Base-by-base conservation (phyloP, 2,888 invertebrate genomes). In the Cataglyphis cursor region DNA sequence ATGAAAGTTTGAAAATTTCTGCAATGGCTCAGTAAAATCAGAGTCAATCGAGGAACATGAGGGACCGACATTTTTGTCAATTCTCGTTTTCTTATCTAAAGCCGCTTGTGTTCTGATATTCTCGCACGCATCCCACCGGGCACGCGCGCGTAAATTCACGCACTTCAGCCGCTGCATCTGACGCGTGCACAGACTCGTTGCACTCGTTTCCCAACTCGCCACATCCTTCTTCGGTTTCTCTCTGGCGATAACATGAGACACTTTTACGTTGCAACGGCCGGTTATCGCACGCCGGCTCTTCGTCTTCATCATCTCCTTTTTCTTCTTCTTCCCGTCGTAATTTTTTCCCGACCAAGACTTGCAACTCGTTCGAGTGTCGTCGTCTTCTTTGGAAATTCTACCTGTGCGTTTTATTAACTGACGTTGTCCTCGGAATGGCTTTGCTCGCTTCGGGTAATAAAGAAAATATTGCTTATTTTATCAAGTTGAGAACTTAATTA, bases 151-250 rank as follows among this genome's bases (percentile, higher is more conserved):
- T 41, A 70, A 41, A 78, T 70, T 70, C 41, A 57, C 68, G 28
- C 76, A 41, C 38, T 54, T 66, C 38, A 44, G 21, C 21, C 35
- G 74, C 70, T 80, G 68, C 85, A 70, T 65, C 54, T 76, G 38
- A 76, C 64, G 84, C 85, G 78, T 80, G 48, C 81, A 44, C 44
- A 75, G 75, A 85, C 86, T 84, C 83, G 87, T 88, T 87, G 89
- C 85, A 85, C 83, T 84, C 74, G 85, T 86, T 90, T 62, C 75
- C 48, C 73, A 76, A 81, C 87, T 85, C 84, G 80, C 24, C 72
- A 62, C 65, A 81, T 86, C 70, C 64, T 82, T 81, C 83, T 72
- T 74, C 82, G 51, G 57, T 35, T 81, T 81, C 48, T 61, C 76
- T 57, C 54, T 21, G 35, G 21, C 78, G 82, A 85, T 85, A 85